Evolutionary conservation across 2,888 invertebrate species (phyloP).

Genomic region (Bruchidius siliquastri): DNA sequence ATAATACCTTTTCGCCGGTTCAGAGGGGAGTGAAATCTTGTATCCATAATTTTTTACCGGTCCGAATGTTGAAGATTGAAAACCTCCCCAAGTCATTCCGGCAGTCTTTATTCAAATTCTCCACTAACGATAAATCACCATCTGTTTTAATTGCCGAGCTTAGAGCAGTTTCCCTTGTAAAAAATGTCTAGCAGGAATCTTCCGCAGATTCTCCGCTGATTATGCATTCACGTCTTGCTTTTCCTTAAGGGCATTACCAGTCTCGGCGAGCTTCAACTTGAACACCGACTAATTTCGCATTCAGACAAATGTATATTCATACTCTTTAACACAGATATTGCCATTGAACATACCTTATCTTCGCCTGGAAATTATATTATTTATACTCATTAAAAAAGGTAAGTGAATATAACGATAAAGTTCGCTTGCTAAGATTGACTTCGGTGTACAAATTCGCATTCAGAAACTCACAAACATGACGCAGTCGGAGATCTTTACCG

Average conservation of each 20-base stretch:
- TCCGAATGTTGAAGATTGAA: neutral
- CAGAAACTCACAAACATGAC: no score
- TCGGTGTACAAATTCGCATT: no score
- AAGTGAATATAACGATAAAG: no score
- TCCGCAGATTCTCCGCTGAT: neutral
- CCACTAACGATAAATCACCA: neutral
- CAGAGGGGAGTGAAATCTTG: neutral
- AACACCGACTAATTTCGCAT: neutral
- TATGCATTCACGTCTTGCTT: neutral
- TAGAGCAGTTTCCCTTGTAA: neutral
- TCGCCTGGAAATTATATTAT: no score
- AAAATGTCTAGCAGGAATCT: neutral
- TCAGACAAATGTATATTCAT: neutral
- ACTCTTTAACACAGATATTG: neutral
- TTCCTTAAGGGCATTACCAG: neutral
- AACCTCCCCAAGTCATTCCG: neutral
- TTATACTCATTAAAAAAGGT: no score
- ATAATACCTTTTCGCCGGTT: neutral
- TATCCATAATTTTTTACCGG: neutral
- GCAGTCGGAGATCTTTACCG: no score
- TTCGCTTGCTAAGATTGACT: no score
- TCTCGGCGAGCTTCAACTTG: neutral
- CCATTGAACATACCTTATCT: neutral
- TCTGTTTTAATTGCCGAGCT: neutral
- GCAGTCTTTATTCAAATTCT: neutral